Evolutionary conservation across 1,140 invertebrate genomes (phyloP).

Genomic region (Drosophila rufa): DNA sequence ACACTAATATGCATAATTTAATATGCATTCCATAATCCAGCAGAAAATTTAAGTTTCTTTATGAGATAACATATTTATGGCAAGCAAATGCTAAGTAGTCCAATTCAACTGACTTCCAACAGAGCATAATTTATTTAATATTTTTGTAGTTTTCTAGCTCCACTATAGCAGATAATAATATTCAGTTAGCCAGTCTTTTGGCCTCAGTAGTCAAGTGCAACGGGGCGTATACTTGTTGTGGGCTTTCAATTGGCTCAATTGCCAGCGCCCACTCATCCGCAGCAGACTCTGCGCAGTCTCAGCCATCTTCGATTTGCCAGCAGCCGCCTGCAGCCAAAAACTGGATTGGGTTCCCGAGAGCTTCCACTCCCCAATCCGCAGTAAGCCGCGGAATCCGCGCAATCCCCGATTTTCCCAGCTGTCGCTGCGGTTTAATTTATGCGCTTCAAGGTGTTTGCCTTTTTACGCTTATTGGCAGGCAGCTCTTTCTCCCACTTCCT

Average conservation of each 20-base stretch:
- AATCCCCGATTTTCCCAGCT: constrained; percentile 20
- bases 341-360: constrained; percentile 30
- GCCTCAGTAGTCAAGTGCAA: constrained; percentile 36
- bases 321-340: constrained; percentile 31
- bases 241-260: constrained; percentile 60
- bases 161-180: not conserved
- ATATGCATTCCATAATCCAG: no score
- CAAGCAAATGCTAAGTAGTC: no score
- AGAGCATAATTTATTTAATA: not conserved
- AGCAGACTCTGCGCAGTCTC: constrained; percentile 15
- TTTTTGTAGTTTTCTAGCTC: not conserved
- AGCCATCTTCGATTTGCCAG: constrained; percentile 43
- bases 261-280: constrained; percentile 47
- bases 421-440: constrained; percentile 44
- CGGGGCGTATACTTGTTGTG: constrained; percentile 41
- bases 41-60: no score
- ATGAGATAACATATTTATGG: no score
- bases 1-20: no score
- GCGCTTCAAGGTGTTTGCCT: constrained; percentile 54
- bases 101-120: no score
- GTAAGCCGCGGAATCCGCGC: not conserved
- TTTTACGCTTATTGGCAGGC: constrained; percentile 53
- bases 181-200: not conserved
- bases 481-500: constrained; percentile 24
- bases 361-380: not conserved